A percentile compares a stretch with the other conserved stretches of the same genome.
Evolutionary conservation across 1,140 invertebrate genomes (phyloP).

Genomic region (Hyles vespertilio): DNA sequence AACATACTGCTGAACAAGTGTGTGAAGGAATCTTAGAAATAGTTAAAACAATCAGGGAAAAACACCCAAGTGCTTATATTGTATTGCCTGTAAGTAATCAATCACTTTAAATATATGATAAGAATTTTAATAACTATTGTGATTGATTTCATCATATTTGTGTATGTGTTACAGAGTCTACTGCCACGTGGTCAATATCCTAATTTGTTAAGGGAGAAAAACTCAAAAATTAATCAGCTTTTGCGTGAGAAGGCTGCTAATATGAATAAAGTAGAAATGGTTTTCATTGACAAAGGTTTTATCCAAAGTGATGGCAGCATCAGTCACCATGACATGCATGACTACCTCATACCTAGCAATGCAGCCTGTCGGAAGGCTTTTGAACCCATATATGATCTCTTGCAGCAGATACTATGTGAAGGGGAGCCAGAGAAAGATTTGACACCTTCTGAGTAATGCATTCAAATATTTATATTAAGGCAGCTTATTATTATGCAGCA

Average conservation of each 20-base stretch:
- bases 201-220: constrained; percentile 86
- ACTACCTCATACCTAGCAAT: constrained; percentile 91
- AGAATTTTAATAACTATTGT: background rate
- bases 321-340: constrained; percentile 91
- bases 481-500: constrained; percentile 60
- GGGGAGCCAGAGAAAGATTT: constrained; percentile 83
- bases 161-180: constrained; percentile 78
- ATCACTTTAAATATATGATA: background rate
- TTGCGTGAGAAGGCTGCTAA: constrained; percentile 79
- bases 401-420: constrained; percentile 85
- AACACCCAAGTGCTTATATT: constrained; percentile 86
- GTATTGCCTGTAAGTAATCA: constrained; percentile 85
- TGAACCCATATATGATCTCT: constrained; percentile 86
- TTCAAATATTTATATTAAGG: constrained; percentile 22
- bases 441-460: constrained; percentile 80
- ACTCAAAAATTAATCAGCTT: constrained; percentile 83
- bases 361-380: constrained; percentile 89
- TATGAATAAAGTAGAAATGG: constrained; percentile 80
- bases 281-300: constrained; percentile 85
- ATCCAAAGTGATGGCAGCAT: constrained; percentile 87
- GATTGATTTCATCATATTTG: too few species aligned
- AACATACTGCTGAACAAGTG: constrained; percentile 85
- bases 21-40: constrained; percentile 88
- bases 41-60: constrained; percentile 82
- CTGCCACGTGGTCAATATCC: constrained; percentile 89